These are phyloP conservation scores for Brachionus koreanus DNA, from an alignment of 1,140 invertebrate genomes.

Conservation along the genomic window DNA sequence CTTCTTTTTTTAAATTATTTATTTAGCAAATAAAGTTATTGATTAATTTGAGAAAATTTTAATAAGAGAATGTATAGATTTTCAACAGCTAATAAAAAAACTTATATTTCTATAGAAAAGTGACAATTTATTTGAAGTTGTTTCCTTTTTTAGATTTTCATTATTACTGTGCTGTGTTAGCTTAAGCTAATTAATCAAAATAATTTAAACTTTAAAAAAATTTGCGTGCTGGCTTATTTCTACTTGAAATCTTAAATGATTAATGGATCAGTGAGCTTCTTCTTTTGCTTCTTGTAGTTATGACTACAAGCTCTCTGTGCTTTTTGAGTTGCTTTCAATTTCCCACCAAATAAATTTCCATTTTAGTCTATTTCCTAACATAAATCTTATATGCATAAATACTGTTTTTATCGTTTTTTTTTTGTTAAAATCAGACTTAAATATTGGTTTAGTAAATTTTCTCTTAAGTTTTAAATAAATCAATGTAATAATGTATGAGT, in stretches of 20 bases:
- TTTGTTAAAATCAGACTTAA: background rate
- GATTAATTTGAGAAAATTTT: background rate
- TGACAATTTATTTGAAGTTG: background rate
- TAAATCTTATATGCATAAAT: background rate
- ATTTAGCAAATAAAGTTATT: background rate
- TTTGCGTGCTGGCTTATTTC: background rate
- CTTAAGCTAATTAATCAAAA: background rate
- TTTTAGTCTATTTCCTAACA: background rate
- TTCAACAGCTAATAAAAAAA: background rate
- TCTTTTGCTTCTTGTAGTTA: conserved; percentile 32
- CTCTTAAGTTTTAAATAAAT: background rate
- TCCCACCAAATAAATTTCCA: background rate
- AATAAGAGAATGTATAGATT: background rate
- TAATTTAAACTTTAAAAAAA: background rate
- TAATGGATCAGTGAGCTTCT: conserved; percentile 26
- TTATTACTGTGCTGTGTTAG: background rate
- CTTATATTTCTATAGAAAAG: background rate
- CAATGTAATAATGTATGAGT: conserved; percentile 16
- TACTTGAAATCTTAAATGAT: conserved; percentile 31
- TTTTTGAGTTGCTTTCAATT: conserved; percentile 5
- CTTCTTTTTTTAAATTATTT: background rate
- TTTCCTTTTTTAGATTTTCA: background rate
- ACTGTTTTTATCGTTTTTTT: conserved; percentile 17
- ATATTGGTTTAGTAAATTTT: background rate
- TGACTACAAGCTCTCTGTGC: conserved; percentile 6